phyloP scores from a whole-genome alignment of 2,113 vertebrate species.

The Entosphenus tridentatus region DNA sequence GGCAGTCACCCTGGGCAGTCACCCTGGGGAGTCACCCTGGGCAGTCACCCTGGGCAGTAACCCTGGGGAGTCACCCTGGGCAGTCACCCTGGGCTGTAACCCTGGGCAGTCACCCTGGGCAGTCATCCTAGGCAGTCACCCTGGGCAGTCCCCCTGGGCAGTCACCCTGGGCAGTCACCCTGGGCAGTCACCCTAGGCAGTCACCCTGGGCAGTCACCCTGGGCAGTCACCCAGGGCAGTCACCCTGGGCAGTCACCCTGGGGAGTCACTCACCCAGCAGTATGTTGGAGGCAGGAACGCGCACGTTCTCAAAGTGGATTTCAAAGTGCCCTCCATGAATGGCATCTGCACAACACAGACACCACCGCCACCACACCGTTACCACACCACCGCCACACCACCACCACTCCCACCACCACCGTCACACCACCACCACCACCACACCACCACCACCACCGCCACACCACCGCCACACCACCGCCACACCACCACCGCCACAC shows the following conservation, averaged over 20 bases:
- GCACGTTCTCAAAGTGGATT: slow-evolving; percentile 49
- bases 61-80: slow-evolving; percentile 11
- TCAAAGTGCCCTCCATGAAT: slow-evolving; percentile 74
- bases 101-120: background rate
- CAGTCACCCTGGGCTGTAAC: background rate
- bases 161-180: too few relatives aligned
- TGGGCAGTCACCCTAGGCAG: background rate
- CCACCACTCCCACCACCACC: too few relatives aligned
- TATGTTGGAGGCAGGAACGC: slow-evolving; percentile 43
- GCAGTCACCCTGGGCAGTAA: slow-evolving; percentile 11
- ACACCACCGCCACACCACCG: too few relatives aligned
- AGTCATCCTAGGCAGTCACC: slow-evolving; percentile 5
- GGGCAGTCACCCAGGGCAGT: too few relatives aligned
- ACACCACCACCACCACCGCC: too few relatives aligned
- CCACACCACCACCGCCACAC: too few relatives aligned
- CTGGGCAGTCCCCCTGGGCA: background rate
- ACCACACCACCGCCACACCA: too few relatives aligned
- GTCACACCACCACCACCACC: too few relatives aligned
- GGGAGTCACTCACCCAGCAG: slow-evolving; percentile 39
- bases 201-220: too few relatives aligned
- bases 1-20: background rate
- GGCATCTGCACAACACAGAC: slow-evolving; percentile 26
- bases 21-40: slow-evolving; percentile 8
- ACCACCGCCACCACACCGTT: too few relatives aligned
- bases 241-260: background rate